A percentile compares a stretch with the other conserved stretches of the same genome.
Conservation (phyloP, 92 coral and sea anemone genomes). For the Zoanthus sociatus region DNA sequence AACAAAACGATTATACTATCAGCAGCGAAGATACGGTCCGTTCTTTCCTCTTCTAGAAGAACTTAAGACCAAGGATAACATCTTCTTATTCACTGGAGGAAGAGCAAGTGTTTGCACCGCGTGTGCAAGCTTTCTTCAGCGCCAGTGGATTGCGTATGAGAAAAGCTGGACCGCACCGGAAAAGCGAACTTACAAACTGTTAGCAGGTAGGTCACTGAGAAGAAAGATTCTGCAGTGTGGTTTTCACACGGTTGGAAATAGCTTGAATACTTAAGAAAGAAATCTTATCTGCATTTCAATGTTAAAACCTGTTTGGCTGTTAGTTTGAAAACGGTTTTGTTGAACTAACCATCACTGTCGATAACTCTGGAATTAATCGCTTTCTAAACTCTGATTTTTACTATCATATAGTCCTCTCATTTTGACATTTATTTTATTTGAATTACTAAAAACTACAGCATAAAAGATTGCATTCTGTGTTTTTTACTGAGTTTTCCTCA, state of each 20-base stretch:
- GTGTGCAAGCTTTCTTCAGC: constrained; percentile 89
- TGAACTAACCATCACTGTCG: background rate
- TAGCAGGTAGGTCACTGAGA: constrained; percentile 70
- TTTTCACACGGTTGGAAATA: background rate
- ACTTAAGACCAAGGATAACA: constrained; percentile 68
- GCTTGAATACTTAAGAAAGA: background rate
- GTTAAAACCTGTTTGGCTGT: background rate
- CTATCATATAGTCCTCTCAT: background rate
- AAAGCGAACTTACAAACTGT: constrained; percentile 75
- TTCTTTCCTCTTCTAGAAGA: constrained; percentile 88
- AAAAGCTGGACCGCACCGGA: constrained; percentile 87
- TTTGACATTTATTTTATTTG: background rate
- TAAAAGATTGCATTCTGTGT: background rate
- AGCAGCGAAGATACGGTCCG: constrained; percentile 86
- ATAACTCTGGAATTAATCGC: background rate
- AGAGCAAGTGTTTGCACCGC: constrained; percentile 85
- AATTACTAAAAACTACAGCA: background rate
- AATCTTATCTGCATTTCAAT: background rate
- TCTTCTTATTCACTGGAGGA: constrained; percentile 77
- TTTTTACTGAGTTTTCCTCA: background rate
- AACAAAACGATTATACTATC: constrained; percentile 84
- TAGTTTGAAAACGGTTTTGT: background rate
- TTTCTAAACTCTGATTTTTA: background rate
- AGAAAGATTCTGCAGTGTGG: background rate
- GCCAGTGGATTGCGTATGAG: constrained; percentile 92